Conservation (phyloP, 2,888 invertebrate species). For the Rutpela maculata region DNA sequence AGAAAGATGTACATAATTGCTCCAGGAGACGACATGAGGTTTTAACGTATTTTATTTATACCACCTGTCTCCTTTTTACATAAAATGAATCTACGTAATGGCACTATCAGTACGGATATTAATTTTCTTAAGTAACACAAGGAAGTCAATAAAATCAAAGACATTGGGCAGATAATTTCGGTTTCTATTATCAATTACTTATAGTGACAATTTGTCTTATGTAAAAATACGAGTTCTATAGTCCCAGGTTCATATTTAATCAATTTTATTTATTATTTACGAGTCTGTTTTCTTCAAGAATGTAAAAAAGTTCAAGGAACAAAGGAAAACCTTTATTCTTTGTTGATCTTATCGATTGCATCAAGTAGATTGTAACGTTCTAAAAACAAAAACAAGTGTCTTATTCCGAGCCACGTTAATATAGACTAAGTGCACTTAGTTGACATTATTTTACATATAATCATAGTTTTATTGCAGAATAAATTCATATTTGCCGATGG, state of each 20-base stretch:
- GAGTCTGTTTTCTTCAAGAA: constrained; percentile 8
- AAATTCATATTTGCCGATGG: neutral
- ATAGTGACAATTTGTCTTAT: no score
- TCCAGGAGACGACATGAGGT: no score
- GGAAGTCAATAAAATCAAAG: no score
- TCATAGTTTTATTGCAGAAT: neutral
- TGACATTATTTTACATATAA: constrained; percentile 23
- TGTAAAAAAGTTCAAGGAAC: constrained; percentile 19
- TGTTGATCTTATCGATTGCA: constrained; percentile 34
- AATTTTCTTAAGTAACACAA: no score
- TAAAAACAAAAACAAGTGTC: constrained; percentile 35
- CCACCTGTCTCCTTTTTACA: no score
- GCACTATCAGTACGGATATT: no score
- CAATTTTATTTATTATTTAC: constrained; percentile 16
- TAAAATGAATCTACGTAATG: no score
- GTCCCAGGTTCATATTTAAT: neutral
- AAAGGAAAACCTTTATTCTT: constrained; percentile 28
- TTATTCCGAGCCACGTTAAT: constrained; percentile 9
- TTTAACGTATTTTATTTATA: no score
- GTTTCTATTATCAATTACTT: no score
- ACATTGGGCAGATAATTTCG: no score
- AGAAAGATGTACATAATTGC: no score
- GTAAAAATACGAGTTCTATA: no score
- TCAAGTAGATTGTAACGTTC: constrained; percentile 31
- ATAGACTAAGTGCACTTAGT: constrained; percentile 31